phyloP scores from a whole-genome alignment of 2,888 invertebrate species.

The Drosophila birchii region DNA sequence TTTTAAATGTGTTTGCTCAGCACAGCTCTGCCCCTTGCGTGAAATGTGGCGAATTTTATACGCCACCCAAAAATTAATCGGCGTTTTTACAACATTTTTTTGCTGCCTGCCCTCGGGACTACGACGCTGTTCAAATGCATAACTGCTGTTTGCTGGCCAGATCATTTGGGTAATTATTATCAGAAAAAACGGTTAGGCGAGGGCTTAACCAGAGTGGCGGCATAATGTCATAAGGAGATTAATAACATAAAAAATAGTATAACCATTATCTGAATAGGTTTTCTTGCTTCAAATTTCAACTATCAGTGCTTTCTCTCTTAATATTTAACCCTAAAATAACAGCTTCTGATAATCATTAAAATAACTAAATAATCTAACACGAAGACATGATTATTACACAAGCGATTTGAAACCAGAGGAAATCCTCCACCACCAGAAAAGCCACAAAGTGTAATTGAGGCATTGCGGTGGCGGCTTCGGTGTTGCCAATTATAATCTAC shows the following conservation, averaged over 20 bases:
- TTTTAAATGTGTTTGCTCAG: constrained; percentile 59
- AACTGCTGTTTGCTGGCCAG: constrained; percentile 15
- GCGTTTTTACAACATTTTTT: constrained; percentile 12
- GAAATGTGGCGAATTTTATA: neutral
- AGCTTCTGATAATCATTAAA: constrained; percentile 13
- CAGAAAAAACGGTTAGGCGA: constrained; percentile 13
- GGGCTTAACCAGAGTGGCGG: constrained; percentile 13
- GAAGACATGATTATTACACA: neutral
- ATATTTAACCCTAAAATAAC: neutral
- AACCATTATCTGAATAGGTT: neutral
- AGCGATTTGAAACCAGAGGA: constrained; percentile 3
- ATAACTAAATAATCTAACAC: constrained; percentile 44
- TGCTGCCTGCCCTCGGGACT: neutral
- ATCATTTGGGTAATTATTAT: constrained; percentile 29
- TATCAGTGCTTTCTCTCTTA: neutral
- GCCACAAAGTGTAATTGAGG: constrained; percentile 52
- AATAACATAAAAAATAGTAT: constrained; percentile 1
- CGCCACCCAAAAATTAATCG: constrained; percentile 9
- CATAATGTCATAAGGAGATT: constrained; percentile 25
- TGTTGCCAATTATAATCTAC: constrained; percentile 52
- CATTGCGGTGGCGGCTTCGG: constrained; percentile 43
- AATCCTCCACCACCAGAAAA: neutral
- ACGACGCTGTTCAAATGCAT: constrained; percentile 9
- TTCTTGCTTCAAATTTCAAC: neutral
- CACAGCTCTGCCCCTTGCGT: neutral